phyloP scores from a whole-genome alignment of 1,140 invertebrate species.

The Drosophila mayri region DNA sequence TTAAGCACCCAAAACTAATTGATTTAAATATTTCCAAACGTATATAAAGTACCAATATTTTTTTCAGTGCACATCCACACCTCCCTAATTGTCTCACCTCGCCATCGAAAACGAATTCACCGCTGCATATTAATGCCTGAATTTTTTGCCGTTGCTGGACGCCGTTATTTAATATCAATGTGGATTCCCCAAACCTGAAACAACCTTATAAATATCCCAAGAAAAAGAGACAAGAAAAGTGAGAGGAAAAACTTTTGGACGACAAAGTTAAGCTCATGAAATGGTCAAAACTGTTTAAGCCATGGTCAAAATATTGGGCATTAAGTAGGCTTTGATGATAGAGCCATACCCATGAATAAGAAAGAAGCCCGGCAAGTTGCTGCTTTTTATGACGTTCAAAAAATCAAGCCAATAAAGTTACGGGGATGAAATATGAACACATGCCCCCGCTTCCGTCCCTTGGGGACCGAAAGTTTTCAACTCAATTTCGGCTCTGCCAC shows the following conservation, averaged over 20 bases:
- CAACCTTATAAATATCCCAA: conserved; percentile 50
- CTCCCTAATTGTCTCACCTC: conserved; percentile 55
- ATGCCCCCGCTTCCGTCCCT: conserved; percentile 8
- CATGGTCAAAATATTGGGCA: conserved; percentile 72
- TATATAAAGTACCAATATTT: background rate
- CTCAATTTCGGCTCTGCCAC: conserved; percentile 60
- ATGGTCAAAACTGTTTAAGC: conserved; percentile 78
- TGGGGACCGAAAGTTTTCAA: conserved; percentile 60
- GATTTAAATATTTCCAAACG: background rate
- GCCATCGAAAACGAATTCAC: conserved; percentile 47
- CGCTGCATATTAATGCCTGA: conserved; percentile 70
- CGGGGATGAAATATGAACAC: conserved; percentile 15
- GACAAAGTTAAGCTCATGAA: conserved; percentile 40
- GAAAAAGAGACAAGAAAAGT: background rate
- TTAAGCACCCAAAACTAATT: background rate
- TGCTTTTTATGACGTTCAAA: conserved; percentile 52
- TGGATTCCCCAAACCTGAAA: conserved; percentile 47
- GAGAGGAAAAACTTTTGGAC: conserved; percentile 21
- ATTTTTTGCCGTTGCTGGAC: conserved; percentile 25
- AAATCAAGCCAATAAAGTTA: conserved; percentile 77
- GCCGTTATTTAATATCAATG: conserved; percentile 69
- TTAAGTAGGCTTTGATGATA: conserved; percentile 78
- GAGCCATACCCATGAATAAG: conserved; percentile 75
- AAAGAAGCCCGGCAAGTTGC: conserved; percentile 49
- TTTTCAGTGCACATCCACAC: background rate